Conservation (phyloP, 2,888 invertebrate genomes). For the Dynastes grantii region DNA sequence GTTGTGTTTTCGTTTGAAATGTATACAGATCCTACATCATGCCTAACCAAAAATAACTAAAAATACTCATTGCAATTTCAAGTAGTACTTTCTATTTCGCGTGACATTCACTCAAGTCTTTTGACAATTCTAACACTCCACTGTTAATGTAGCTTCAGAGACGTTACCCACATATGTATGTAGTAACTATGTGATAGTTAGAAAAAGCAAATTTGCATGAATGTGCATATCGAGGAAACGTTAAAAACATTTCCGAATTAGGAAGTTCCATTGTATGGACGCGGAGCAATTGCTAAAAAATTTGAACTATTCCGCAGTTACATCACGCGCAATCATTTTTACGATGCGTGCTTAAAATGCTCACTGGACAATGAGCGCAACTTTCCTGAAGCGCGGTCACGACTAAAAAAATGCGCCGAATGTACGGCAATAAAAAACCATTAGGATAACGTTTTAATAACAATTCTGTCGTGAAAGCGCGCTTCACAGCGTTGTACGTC, state of each 20-base stretch:
- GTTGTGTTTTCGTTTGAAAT: no score
- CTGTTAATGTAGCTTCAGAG: no score
- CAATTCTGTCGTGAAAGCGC: conserved; percentile 18
- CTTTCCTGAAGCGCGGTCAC: not conserved
- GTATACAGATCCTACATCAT: no score
- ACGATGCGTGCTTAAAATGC: not conserved
- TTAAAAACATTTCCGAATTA: conserved; percentile 4
- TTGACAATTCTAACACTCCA: no score
- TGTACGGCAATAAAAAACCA: not conserved
- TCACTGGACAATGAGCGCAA: not conserved
- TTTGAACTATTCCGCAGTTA: conserved; percentile 18
- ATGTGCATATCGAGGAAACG: not conserved
- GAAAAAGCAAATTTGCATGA: not conserved
- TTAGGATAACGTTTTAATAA: conserved; percentile 16
- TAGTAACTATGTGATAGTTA: no score
- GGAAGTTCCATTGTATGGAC: not conserved
- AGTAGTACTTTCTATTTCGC: no score
- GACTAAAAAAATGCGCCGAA: not conserved
- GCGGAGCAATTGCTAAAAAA: not conserved
- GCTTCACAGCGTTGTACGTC: conserved; percentile 1
- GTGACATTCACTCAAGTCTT: no score
- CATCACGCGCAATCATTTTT: conserved; percentile 5
- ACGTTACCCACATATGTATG: no score
- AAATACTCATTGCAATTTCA: no score
- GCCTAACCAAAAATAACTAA: no score